Base-by-base conservation (phyloP, 2,113 vertebrate species). In the Circaetus cinerascens region DNA sequence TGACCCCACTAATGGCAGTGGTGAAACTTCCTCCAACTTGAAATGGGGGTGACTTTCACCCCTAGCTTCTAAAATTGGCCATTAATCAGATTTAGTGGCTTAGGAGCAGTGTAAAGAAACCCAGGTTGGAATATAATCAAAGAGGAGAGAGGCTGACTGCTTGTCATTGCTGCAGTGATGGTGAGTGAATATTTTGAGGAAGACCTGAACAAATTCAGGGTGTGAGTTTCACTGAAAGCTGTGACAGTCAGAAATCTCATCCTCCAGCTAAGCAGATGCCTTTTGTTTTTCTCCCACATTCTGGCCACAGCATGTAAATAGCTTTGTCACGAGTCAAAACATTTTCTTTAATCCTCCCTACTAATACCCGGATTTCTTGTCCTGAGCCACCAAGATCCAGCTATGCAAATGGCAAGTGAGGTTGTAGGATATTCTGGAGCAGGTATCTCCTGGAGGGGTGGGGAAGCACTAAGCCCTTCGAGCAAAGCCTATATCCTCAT, bases 361-460 rank as follows among this genome's bases (percentile, higher is more conserved):
- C 66, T 96, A 96, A 96, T 96, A 91, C 92, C 87, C 94, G 93
- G 90, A 97, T 96, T 96, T 96, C 92, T 91, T 94, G 48, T 93
- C 69, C 85, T 95, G 90, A 95, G 92, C 88, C 85, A 92, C 57
- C 62, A 74, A 91, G 74, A 82, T 87, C 84, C 85, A 56, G 66
- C 69, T 93, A 86, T 90, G 69, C 19, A 32, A 93, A 93, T 76
- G 87, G 81, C 93, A 95, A 94, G 74, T 82, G 74, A 93, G 92
- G 93, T 53, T 92, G 93, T 29, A 53, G 63, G 90, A 20, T 97
- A 94, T 95, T 97, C 96, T 93, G 67, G 41, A 95, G 41, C 26
- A 88, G 63, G 67, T 80, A 17, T 73, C 57, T 82, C 71, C 77
- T 88, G 53, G 15, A 83, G 66, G 26, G 41, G 86, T 2, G 2